Conservation (phyloP, 2,797 vertebrate species). For the Siniperca undulata region DNA sequence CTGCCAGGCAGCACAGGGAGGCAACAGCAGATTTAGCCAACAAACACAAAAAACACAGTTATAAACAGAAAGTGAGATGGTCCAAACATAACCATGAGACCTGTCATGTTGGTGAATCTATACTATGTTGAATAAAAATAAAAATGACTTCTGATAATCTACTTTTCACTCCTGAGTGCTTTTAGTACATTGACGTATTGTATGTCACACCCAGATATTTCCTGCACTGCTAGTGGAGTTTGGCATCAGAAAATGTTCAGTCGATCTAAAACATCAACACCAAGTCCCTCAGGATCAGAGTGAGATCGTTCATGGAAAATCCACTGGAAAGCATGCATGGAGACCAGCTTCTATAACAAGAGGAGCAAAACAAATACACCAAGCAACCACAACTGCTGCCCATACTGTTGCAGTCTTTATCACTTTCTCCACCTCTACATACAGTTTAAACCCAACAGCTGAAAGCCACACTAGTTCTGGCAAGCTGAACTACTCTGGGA, state of each 20-base stretch:
- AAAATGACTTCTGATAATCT: background rate
- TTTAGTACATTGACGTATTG: too few species aligned
- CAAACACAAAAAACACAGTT: too few species aligned
- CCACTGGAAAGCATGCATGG: background rate
- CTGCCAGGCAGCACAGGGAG: background rate
- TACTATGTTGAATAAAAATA: background rate
- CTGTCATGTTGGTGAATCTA: background rate
- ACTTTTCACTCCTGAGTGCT: background rate
- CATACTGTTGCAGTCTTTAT: background rate
- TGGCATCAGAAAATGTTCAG: background rate
- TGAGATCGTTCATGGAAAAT: background rate
- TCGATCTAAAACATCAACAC: background rate
- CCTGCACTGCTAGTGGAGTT: background rate
- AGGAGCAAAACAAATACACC: background rate
- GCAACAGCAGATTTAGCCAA: background rate
- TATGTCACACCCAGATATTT: background rate
- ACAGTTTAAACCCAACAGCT: background rate
- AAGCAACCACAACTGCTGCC: background rate
- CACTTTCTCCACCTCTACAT: too few species aligned
- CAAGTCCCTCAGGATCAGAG: background rate
- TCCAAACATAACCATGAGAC: background rate
- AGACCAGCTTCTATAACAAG: background rate
- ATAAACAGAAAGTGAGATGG: background rate
- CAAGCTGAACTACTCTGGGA: too few species aligned
- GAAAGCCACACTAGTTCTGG: background rate